Evolutionary conservation across 2,888 invertebrate species (phyloP).

Genomic region (Hyppa rectilinea): DNA sequence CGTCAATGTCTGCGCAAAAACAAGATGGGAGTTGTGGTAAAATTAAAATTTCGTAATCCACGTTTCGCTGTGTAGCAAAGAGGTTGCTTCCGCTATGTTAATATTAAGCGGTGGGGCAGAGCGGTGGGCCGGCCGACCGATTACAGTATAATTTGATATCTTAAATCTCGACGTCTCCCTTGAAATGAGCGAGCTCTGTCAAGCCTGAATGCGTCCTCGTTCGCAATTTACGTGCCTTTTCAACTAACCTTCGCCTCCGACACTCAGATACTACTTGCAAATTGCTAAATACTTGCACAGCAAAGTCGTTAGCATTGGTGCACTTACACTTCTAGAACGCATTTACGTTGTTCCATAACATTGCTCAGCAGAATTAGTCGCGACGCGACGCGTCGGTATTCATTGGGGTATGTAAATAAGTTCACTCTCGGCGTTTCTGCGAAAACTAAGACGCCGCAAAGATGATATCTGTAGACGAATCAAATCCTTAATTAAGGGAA

Average conservation of each 20-base stretch:
- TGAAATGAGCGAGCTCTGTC: slow-evolving; percentile 80
- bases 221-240: slow-evolving; percentile 87
- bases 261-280: slow-evolving; percentile 73
- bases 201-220: slow-evolving; percentile 84
- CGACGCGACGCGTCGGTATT: slow-evolving; percentile 17
- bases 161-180: slow-evolving; percentile 83
- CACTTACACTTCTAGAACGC: slow-evolving; percentile 53
- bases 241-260: slow-evolving; percentile 73
- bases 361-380: slow-evolving; percentile 32
- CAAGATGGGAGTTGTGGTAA: slow-evolving; percentile 83
- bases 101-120: slow-evolving; percentile 80
- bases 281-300: slow-evolving; percentile 70
- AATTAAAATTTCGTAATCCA: slow-evolving; percentile 86
- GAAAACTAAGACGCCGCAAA: slow-evolving; percentile 73
- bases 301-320: slow-evolving; percentile 67
- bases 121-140: slow-evolving; percentile 79
- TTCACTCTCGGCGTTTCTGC: slow-evolving; percentile 55
- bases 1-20: slow-evolving; percentile 84
- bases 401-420: slow-evolving; percentile 57
- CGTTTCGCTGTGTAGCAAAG: slow-evolving; percentile 81
- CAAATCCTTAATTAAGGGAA: slow-evolving; percentile 89
- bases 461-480: slow-evolving; percentile 83
- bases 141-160: slow-evolving; percentile 89
- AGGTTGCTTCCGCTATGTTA: slow-evolving; percentile 85
- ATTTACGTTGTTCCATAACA: slow-evolving; percentile 37